Evolutionary conservation across 2,888 invertebrate species (phyloP).

Genomic region (Emmelina monodactyla): DNA sequence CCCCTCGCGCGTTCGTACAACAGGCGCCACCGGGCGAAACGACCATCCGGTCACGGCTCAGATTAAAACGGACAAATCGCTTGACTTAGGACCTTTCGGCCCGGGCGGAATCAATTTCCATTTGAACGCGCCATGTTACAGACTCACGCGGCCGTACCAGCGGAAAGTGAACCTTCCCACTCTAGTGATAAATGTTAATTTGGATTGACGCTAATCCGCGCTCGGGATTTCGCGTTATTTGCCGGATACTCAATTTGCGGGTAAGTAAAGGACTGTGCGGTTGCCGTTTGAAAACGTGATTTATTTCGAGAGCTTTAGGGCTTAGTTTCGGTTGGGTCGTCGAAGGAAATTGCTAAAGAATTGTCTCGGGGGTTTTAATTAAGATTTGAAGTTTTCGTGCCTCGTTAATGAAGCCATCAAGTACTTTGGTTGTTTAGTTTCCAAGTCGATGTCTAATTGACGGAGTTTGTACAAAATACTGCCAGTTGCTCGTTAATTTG

Average conservation of each 20-base stretch:
- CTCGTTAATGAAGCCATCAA: background rate
- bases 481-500: background rate
- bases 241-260: constrained; percentile 58
- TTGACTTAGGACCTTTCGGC: constrained; percentile 42
- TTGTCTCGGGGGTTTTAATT: constrained; percentile 1
- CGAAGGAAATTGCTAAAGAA: background rate
- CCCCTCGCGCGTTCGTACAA: constrained; percentile 17
- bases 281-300: constrained; percentile 1
- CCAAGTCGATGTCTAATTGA: background rate
- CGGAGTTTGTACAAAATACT: no score
- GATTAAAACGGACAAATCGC: constrained; percentile 17
- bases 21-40: constrained; percentile 22
- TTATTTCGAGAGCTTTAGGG: background rate
- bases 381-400: background rate
- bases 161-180: constrained; percentile 27
- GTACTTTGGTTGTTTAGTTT: background rate
- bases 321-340: background rate
- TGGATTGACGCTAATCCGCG: constrained; percentile 27
- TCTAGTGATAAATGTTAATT: constrained; percentile 38
- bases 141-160: constrained; percentile 16
- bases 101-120: constrained; percentile 53
- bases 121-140: constrained; percentile 30
- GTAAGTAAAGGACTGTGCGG: constrained; percentile 28
- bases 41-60: constrained; percentile 27
- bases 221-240: constrained; percentile 46